Base-by-base conservation (phyloP, 2,888 invertebrate genomes). In the Rhyacophila evoluta region DNA sequence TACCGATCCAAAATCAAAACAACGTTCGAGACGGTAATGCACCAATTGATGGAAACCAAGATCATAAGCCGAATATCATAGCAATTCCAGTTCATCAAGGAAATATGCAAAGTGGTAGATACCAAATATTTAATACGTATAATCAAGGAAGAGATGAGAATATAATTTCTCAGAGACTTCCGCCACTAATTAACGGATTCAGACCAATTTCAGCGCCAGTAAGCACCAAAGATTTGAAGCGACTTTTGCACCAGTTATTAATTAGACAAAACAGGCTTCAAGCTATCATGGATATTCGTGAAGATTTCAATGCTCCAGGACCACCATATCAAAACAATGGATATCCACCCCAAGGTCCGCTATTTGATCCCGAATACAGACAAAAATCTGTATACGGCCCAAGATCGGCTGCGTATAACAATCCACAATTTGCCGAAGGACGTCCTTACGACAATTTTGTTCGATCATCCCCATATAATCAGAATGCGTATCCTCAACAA, bases 181-280 rank as follows among this genome's bases (percentile, higher is more conserved):
- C 90, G 38, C 86, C 86, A 0, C 90, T 91, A 77, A 88, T 89
- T 3, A 89, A 90, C 27, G 91, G 91, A 80, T 89, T 91, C 85
- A 91, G 91, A 78, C 89, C 91, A 1, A 93, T 93, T 68, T 90
- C 92, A 71, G 91, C 94, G 8, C 94, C 94, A 5, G 91, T 94
- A 1, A 94, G 94, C 84, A 92, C 93, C 1, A 90, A 92, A 83
- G 94, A 94, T 84, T 92, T 94, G 80, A 93, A 93, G 84, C 89
- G 92, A 71, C 86, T 94, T 41, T 87, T 94, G 4, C 92, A 93
- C 81, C 91, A 92, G 84, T 86, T 94, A 77, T 90, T 94, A 38
- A 85, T 92, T 33, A 87, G 94, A 72, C 94, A 94, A 85, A 91
- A 89, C 83, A 87, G 91, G 68, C 84, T 92, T 82, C 92, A 92